A percentile compares a stretch with the other conserved stretches of the same genome.
These are phyloP conservation scores for Cossypha heuglini DNA, from an alignment of 2,797 vertebrate genomes.

Conservation along the genomic window DNA sequence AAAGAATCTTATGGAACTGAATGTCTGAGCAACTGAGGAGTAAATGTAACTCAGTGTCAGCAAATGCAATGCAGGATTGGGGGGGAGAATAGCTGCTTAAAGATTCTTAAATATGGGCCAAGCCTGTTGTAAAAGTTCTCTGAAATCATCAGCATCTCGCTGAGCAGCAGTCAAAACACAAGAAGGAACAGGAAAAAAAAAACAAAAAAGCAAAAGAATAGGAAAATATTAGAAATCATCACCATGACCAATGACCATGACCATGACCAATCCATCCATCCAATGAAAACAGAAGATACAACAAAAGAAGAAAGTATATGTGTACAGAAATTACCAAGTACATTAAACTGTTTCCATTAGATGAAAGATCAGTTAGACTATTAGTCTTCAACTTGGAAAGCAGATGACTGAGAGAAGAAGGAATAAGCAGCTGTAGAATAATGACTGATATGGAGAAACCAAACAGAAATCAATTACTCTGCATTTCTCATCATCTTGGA, in stretches of 20 bases:
- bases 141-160: background rate
- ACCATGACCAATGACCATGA: background rate
- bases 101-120: background rate
- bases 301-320: background rate
- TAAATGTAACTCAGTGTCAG: background rate
- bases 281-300: background rate
- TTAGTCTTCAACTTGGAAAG: background rate
- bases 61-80: background rate
- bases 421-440: background rate
- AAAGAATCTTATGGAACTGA: background rate
- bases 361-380: background rate
- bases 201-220: background rate
- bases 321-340: background rate
- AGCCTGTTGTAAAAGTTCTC: background rate
- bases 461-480: background rate
- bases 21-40: background rate
- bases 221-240: background rate
- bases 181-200: background rate
- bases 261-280: background rate
- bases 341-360: background rate
- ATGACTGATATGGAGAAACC: accelerated
- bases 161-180: background rate
- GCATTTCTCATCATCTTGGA: background rate
- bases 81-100: background rate
- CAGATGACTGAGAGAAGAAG: background rate